These are phyloP conservation scores for Festucalex cinctus DNA, from an alignment of 2,113 vertebrate genomes.

Conservation along the genomic window DNA sequence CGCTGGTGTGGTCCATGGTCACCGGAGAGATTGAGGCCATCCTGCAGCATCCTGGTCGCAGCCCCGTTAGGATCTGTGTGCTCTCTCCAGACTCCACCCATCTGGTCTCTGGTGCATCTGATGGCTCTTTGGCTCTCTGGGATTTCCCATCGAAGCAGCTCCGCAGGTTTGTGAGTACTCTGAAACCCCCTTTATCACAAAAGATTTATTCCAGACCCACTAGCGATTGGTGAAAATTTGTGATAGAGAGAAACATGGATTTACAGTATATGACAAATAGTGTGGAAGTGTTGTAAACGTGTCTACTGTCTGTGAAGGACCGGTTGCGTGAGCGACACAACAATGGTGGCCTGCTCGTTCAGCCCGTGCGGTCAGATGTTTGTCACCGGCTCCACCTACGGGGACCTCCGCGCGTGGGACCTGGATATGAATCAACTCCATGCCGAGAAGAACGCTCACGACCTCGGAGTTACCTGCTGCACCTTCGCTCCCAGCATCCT, in stretches of 20 bases:
- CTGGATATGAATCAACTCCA: slow-evolving; percentile 82
- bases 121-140: slow-evolving; percentile 86
- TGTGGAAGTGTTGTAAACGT: slow-evolving; percentile 4
- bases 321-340: slow-evolving; percentile 80
- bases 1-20: slow-evolving; percentile 75
- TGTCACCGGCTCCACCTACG: slow-evolving; percentile 88
- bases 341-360: slow-evolving; percentile 88
- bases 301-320: slow-evolving; percentile 68
- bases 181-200: background rate
- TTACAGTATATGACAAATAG: background rate
- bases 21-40: slow-evolving; percentile 75
- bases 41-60: slow-evolving; percentile 82
- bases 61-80: slow-evolving; percentile 82
- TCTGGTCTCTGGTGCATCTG: slow-evolving; percentile 83
- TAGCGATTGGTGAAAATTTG: background rate
- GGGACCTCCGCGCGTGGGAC: slow-evolving; percentile 90
- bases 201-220: background rate
- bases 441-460: slow-evolving; percentile 86
- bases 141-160: slow-evolving; percentile 72
- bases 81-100: slow-evolving; percentile 74
- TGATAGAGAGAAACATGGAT: background rate
- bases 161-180: slow-evolving; percentile 69
- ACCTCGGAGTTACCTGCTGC: slow-evolving; percentile 91
- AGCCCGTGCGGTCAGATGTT: slow-evolving; percentile 84
- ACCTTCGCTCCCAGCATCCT: slow-evolving; percentile 77